phyloP scores from a whole-genome alignment of 1,140 invertebrate species.

The Drosophila baimaii region DNA sequence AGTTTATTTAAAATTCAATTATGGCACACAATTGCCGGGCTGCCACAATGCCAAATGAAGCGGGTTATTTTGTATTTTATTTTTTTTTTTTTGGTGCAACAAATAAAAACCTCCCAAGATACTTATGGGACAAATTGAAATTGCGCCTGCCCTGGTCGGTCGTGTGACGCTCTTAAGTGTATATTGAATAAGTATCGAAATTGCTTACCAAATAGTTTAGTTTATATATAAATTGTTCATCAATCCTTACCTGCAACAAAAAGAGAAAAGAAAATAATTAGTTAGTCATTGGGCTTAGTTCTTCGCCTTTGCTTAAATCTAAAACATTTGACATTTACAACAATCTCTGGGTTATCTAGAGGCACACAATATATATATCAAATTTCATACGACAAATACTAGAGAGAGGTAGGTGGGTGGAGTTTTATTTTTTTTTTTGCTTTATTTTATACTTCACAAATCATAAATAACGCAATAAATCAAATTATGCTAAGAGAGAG shows the following conservation, averaged over 20 bases:
- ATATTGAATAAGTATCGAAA: slow-evolving; percentile 5
- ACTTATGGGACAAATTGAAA: slow-evolving; percentile 26
- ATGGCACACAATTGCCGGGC: slow-evolving; percentile 57
- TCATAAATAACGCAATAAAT: slow-evolving; percentile 43
- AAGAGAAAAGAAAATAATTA: slow-evolving; percentile 43
- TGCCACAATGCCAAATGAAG: slow-evolving; percentile 46
- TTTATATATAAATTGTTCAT: slow-evolving; percentile 83
- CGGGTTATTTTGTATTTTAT: slow-evolving; percentile 22
- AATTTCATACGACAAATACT: slow-evolving; percentile 61
- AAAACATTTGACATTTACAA: slow-evolving; percentile 55
- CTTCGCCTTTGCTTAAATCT: slow-evolving; percentile 42
- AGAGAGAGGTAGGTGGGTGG: slow-evolving; percentile 12
- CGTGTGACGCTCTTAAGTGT: slow-evolving; percentile 5
- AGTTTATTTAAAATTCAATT: slow-evolving; percentile 84
- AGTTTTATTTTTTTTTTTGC: not conserved
- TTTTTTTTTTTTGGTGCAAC: too few relatives aligned
- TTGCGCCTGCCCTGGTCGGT: slow-evolving; percentile 2
- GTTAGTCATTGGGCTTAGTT: slow-evolving; percentile 26
- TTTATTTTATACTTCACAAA: slow-evolving; percentile 22
- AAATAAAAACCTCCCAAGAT: slow-evolving; percentile 20
- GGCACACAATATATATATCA: slow-evolving; percentile 57
- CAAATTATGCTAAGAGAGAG: slow-evolving; percentile 18
- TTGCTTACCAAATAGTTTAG: slow-evolving; percentile 83
- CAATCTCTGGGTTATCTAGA: slow-evolving; percentile 53
- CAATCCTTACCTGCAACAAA: slow-evolving; percentile 83